These are phyloP conservation scores for Dasyprocta punctata DNA, from an alignment of 2,113 vertebrate species.

Conservation along the genomic window DNA sequence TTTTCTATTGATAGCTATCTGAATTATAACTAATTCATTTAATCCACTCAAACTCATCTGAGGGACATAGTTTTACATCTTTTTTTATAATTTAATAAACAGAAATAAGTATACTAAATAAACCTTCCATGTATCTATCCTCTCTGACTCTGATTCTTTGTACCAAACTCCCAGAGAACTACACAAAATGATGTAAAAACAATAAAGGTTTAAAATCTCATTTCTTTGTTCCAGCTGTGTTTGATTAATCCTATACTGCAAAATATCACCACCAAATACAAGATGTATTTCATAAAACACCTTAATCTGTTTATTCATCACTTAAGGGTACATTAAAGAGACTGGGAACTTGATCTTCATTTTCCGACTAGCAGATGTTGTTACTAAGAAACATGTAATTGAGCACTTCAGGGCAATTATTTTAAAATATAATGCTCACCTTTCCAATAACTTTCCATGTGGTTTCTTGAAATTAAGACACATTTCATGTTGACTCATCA, in stretches of 20 bases:
- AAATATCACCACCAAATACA: conserved; percentile 60
- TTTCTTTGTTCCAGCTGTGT: conserved; percentile 40
- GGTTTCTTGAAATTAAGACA: conserved; percentile 71
- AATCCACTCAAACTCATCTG: neutral
- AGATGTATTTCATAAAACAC: conserved; percentile 56
- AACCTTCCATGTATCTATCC: neutral
- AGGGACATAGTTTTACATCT: neutral
- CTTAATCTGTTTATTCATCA: conserved; percentile 74
- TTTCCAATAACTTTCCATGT: conserved; percentile 71
- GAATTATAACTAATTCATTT: conserved; percentile 36
- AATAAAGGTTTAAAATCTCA: neutral
- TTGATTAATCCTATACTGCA: conserved; percentile 53
- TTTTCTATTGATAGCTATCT: neutral
- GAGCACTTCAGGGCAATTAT: conserved; percentile 73
- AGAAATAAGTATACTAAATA: neutral
- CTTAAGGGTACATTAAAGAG: conserved; percentile 65
- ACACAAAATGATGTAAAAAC: conserved; percentile 6
- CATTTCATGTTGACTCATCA: conserved; percentile 72
- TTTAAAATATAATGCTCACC: conserved; percentile 77
- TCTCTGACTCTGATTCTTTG: neutral
- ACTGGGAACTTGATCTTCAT: conserved; percentile 73
- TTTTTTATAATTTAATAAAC: conserved; percentile 36
- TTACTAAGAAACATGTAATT: conserved; percentile 72
- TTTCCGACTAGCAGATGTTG: conserved; percentile 75
- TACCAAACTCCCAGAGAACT: neutral